Evolutionary conservation across 2,113 vertebrate genomes (phyloP).

Genomic region (Chionis minor): DNA sequence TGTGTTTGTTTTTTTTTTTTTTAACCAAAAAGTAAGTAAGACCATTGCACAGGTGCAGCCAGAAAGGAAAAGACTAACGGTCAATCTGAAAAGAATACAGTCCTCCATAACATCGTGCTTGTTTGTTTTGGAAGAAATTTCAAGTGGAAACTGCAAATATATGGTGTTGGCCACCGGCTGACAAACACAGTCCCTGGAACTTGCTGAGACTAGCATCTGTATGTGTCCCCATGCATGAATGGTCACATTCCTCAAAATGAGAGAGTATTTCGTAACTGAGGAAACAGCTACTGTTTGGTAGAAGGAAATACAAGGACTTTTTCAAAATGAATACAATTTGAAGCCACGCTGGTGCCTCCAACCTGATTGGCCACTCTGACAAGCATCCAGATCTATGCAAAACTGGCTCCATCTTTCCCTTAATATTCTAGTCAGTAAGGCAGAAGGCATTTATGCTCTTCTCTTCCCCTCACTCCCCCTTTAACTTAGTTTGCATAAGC

Average conservation of each 20-base stretch:
- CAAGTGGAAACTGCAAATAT: neutral
- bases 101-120: neutral
- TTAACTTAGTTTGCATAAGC: neutral
- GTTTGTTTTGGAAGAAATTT: neutral
- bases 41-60: fast-evolving
- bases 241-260: neutral
- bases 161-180: neutral
- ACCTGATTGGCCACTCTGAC: neutral
- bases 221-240: neutral
- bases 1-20: no score
- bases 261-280: neutral
- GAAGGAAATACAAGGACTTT: neutral
- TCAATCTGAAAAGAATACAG: neutral
- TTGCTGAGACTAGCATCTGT: neutral
- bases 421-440: neutral
- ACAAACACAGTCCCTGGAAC: neutral
- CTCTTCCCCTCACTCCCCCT: neutral
- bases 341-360: neutral
- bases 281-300: neutral
- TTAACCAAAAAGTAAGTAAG: neutral
- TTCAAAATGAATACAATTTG: neutral
- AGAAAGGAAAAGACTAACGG: neutral
- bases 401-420: neutral
- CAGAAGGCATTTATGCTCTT: neutral
- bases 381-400: neutral